These are phyloP conservation scores for Polyergus mexicanus DNA, from an alignment of 1,140 invertebrate species.

Conservation along the genomic window DNA sequence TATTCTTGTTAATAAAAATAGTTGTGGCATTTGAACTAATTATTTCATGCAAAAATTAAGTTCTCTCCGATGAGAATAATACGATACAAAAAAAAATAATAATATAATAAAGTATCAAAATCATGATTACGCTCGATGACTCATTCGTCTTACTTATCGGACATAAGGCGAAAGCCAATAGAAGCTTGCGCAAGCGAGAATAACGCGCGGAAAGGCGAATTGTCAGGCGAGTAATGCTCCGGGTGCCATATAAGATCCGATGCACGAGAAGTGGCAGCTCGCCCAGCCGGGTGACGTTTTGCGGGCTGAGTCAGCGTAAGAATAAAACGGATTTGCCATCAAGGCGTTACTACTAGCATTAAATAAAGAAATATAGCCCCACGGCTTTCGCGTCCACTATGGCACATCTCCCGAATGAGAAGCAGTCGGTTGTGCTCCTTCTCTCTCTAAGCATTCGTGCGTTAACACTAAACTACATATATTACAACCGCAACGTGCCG, in stretches of 20 bases:
- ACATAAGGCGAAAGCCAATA: neutral
- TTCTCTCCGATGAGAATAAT: neutral
- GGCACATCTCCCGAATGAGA: conserved; percentile 59
- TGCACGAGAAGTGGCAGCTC: neutral
- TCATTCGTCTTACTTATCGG: neutral
- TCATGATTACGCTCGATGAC: neutral
- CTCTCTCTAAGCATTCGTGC: conserved; percentile 77
- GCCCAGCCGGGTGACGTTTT: conserved; percentile 47
- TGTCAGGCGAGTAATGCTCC: conserved; percentile 16
- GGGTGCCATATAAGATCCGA: conserved; percentile 55
- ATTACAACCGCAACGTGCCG: conserved; percentile 78
- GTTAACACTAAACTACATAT: conserved; percentile 82
- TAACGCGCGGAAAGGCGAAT: conserved; percentile 47
- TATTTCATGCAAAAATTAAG: neutral
- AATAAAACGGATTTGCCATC: conserved; percentile 82
- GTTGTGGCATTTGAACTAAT: neutral
- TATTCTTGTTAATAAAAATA: neutral
- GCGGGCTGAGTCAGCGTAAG: conserved; percentile 81
- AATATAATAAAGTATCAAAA: neutral
- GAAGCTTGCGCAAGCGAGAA: conserved; percentile 11
- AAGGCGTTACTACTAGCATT: conserved; percentile 80
- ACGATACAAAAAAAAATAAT: neutral
- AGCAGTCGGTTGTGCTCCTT: conserved; percentile 23
- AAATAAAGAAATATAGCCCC: conserved; percentile 84
- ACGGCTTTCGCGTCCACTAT: conserved; percentile 74